Base-by-base conservation (phyloP, 2,797 vertebrate species). In the Sebastes elongatus region DNA sequence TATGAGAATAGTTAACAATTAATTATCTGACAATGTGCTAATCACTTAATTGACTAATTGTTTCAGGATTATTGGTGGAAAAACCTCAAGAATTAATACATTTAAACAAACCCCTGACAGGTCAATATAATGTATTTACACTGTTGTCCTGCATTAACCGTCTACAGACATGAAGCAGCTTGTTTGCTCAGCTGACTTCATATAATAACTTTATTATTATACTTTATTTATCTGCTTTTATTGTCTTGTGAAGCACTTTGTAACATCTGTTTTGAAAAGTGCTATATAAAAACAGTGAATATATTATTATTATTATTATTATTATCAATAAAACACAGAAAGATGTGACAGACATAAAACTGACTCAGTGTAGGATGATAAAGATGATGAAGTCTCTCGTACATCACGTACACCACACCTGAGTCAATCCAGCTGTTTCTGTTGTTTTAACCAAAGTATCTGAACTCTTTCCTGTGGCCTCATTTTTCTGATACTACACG, bases 1-100 rank as follows among this genome's bases (percentile, higher is more conserved):
- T 46, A 46, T 0, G 16, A 46, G 10, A 52, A 20, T 2, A 38
- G 7, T 5, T 4, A 1, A 0, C 2, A 57, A 20, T 11, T 16
- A 18, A 52, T 4, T 56, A 16, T 25, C 22, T 56, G 52, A 9
- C 3, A 18, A 27, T 20, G 5, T 14, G 18, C 7, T 69, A 6
- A 33, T 25, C 16, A 57, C 14, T 25, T 38, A 14, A 59, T 32
- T 14, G 42, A 11, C 16, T 2, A 13, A 46, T 46, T 46, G 42
- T 7, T 46, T 46, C 42, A 16, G 20, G 20, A 30, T 35, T 22
- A 8, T 6, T 22, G 23, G 20, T 7, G 4, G 4, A 4, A 35
- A 35, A 63, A 35, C 2, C 2, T 3, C 1, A 18, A 49, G 27
- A 56, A 61, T 60, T 2, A 52, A 74, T 5, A 25, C 61, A 27